These are phyloP conservation scores for Willowsia nigromaculata DNA, from an alignment of 2,888 invertebrate genomes.

Conservation along the genomic window DNA sequence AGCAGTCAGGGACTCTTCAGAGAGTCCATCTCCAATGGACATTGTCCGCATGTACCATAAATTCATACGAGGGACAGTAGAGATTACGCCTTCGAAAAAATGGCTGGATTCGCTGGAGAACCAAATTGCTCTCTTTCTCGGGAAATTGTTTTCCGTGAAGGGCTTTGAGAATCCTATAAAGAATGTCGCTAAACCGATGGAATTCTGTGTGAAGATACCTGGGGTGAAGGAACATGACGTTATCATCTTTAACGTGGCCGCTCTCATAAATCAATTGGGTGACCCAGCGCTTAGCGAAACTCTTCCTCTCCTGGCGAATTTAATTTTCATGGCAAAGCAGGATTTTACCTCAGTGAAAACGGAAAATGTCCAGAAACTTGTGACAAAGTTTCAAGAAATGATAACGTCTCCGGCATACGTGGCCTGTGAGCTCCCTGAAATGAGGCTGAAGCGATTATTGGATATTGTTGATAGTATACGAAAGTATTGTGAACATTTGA, in stretches of 20 bases:
- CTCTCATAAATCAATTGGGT: conserved; percentile 42
- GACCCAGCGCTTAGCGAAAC: conserved; percentile 8
- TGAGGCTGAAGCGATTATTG: conserved; percentile 19
- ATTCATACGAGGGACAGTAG: conserved; percentile 41
- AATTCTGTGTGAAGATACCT: not conserved
- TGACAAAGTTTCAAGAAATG: conserved; percentile 35
- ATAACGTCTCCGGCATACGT: not conserved
- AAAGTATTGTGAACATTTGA: conserved; percentile 52
- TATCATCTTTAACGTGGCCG: conserved; percentile 43
- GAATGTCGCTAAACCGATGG: conserved; percentile 17
- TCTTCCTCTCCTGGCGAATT: conserved; percentile 52
- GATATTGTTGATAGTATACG: conserved; percentile 47
- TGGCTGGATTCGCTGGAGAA: conserved; percentile 44
- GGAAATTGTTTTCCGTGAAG: conserved; percentile 45
- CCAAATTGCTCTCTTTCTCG: conserved; percentile 51
- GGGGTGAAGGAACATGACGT: conserved; percentile 41
- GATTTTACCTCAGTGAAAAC: conserved; percentile 49
- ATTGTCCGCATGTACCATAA: conserved; percentile 57
- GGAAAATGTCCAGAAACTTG: conserved; percentile 32
- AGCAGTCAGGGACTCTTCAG: too few relatives aligned
- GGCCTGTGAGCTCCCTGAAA: conserved; percentile 18
- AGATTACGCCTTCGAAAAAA: conserved; percentile 25
- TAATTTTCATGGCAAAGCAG: conserved; percentile 56
- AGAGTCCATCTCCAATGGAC: too few relatives aligned
- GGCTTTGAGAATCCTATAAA: conserved; percentile 31